Conservation (phyloP, 2,888 invertebrate genomes). For the Sphecodes monilicornis region DNA sequence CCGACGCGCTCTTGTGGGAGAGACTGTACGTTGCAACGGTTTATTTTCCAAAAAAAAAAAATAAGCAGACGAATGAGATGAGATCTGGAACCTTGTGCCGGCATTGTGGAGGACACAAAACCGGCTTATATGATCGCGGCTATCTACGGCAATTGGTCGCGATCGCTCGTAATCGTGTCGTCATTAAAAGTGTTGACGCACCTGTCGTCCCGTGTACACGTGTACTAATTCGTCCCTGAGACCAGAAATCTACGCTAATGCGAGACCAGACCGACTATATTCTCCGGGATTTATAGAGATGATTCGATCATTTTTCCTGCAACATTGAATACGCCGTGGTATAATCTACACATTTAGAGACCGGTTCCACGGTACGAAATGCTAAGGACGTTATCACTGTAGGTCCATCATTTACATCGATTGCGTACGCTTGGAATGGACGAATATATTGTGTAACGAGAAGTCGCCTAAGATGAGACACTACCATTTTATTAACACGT, state of each 20-base stretch:
- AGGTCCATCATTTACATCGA: too few species aligned
- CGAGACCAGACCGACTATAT: neutral
- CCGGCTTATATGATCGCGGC: neutral
- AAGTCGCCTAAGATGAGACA: too few species aligned
- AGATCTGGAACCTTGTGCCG: neutral
- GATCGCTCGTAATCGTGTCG: neutral
- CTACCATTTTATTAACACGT: too few species aligned
- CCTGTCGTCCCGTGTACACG: neutral
- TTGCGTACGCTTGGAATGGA: too few species aligned
- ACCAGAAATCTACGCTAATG: neutral
- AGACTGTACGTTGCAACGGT: too few species aligned
- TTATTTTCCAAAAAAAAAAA: too few species aligned
- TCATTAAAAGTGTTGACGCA: constrained; percentile 32
- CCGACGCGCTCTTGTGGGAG: too few species aligned
- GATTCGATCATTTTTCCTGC: neutral
- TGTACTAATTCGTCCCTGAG: neutral
- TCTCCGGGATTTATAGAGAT: neutral
- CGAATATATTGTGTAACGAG: too few species aligned
- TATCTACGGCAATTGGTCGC: neutral
- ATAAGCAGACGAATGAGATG: neutral
- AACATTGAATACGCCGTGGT: neutral
- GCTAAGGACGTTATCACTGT: too few species aligned
- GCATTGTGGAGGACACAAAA: neutral
- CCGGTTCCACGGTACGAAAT: too few species aligned
- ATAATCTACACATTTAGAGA: neutral